Percentiles rank a stretch among this genome's conserved stretches.
Evolutionary conservation across 2,113 vertebrate species (phyloP).

Genomic region (Arvicanthis niloticus): DNA sequence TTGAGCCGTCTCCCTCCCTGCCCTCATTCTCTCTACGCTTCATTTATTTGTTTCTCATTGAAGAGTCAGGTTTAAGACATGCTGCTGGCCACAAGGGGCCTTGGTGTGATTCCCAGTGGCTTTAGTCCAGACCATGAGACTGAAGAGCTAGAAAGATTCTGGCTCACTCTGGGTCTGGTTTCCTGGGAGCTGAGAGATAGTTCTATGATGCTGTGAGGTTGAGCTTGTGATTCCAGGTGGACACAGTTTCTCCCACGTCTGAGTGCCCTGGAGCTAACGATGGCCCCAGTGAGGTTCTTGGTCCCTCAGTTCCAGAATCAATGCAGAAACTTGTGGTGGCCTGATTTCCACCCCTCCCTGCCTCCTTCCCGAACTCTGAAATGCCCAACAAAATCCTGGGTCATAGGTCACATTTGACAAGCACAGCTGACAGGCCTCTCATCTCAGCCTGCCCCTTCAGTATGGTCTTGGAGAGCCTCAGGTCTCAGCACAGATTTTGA

Average conservation of each 20-base stretch:
- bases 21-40: not conserved
- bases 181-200: not conserved
- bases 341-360: not conserved
- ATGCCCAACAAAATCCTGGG: not conserved
- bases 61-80: not conserved
- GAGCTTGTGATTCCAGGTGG: rapidly evolving
- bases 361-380: not conserved
- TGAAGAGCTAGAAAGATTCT: too few species aligned
- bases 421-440: too few species aligned
- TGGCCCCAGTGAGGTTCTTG: not conserved
- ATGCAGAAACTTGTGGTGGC: not conserved
- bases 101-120: not conserved
- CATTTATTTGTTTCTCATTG: not conserved
- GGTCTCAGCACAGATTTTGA: not conserved
- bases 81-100: too few species aligned
- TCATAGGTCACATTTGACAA: not conserved
- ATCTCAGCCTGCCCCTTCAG: not conserved
- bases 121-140: too few species aligned
- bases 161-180: not conserved
- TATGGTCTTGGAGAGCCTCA: not conserved
- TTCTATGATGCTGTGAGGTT: rapidly evolving
- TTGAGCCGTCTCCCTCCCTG: rapidly evolving
- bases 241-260: rapidly evolving
- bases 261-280: rapidly evolving
- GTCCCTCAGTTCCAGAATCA: rapidly evolving